phyloP scores from a whole-genome alignment of 1,140 invertebrate genomes.

The Tyrophagus putrescentiae region DNA sequence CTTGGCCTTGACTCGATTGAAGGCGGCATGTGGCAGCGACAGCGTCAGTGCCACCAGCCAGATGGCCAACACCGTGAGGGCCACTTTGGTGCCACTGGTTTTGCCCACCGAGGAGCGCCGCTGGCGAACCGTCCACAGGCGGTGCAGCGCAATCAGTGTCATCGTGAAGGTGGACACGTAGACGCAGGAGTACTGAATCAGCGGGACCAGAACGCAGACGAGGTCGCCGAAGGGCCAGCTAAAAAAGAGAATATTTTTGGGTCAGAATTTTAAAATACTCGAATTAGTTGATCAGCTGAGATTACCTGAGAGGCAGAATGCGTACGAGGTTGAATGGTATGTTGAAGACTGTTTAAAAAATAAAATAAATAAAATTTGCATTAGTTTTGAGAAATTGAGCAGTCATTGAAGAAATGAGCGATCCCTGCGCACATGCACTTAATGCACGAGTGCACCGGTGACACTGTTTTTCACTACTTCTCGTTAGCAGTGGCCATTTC shows the following conservation, averaged over 20 bases:
- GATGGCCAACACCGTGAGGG: conserved; percentile 38
- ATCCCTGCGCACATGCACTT: no score
- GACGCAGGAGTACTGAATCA: conserved; percentile 32
- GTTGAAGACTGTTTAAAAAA: conserved; percentile 58
- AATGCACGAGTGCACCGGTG: no score
- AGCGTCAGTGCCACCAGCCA: conserved; percentile 74
- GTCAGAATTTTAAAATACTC: no score
- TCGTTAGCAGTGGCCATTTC: no score
- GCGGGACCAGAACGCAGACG: conserved; percentile 38
- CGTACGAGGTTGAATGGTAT: conserved; percentile 50
- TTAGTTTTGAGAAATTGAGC: no score
- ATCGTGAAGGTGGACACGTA: conserved; percentile 43
- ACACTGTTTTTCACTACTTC: no score
- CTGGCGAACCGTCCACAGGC: conserved; percentile 26
- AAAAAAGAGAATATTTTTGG: no score
- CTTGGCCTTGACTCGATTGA: conserved; percentile 33
- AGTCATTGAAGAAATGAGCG: no score
- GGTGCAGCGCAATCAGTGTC: conserved; percentile 40
- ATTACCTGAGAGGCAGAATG: conserved; percentile 29
- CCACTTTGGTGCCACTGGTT: conserved; percentile 33
- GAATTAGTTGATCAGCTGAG: no score
- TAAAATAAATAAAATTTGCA: background rate
- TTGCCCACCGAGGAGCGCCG: conserved; percentile 34
- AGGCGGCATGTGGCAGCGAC: conserved; percentile 80
- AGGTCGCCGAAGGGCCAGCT: conserved; percentile 38